These are phyloP conservation scores for Anguilla rostrata DNA, from an alignment of 2,113 vertebrate genomes.

Conservation along the genomic window DNA sequence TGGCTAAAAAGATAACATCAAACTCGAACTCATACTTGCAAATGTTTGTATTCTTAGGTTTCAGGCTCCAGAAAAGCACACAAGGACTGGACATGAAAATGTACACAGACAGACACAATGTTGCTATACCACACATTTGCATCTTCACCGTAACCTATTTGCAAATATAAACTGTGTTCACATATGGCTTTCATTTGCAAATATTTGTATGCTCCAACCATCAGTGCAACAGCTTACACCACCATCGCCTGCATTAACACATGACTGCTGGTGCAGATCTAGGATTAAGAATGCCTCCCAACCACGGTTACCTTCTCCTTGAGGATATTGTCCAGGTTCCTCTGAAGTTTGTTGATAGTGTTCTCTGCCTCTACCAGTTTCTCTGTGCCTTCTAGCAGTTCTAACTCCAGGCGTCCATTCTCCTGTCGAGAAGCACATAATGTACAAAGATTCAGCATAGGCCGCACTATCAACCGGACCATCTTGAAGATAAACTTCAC, in stretches of 20 bases:
- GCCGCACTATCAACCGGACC: not conserved
- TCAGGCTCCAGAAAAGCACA: too few species aligned
- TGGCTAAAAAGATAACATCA: not conserved
- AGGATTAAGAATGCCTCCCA: not conserved
- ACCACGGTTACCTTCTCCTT: slow-evolving; percentile 80
- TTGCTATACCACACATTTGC: not conserved
- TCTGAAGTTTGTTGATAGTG: slow-evolving; percentile 81
- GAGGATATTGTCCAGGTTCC: slow-evolving; percentile 80
- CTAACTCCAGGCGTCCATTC: slow-evolving; percentile 83
- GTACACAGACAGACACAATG: not conserved
- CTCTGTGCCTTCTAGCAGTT: slow-evolving; percentile 81
- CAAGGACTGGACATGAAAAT: too few species aligned
- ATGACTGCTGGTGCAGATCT: not conserved
- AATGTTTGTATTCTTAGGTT: too few species aligned
- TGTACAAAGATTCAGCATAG: not conserved
- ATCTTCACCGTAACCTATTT: not conserved
- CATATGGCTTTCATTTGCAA: not conserved
- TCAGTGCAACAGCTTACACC: not conserved
- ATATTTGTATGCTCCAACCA: not conserved
- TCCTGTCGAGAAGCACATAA: slow-evolving; percentile 69
- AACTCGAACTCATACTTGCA: too few species aligned
- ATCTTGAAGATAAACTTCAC: not conserved
- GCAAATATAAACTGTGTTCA: not conserved
- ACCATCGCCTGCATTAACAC: not conserved
- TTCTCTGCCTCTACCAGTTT: slow-evolving; percentile 77